Percentiles rank a stretch among this genome's conserved stretches.
These are phyloP conservation scores for Zygogramma bicolorata DNA, from an alignment of 2,888 invertebrate species.

Conservation along the genomic window DNA sequence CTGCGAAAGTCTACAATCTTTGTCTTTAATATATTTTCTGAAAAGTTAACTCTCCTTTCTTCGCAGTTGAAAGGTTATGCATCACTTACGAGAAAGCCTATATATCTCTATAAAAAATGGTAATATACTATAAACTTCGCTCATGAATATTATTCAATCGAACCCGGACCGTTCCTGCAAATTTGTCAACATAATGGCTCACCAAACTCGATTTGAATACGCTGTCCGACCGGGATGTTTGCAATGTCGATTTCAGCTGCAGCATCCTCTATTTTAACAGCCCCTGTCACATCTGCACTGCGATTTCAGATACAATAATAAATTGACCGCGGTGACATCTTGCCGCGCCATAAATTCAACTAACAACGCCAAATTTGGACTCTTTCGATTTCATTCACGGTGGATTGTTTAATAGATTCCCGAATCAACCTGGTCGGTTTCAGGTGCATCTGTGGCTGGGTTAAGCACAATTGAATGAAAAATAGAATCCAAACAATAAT, in stretches of 20 bases:
- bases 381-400: not conserved
- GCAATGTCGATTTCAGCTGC: conserved; percentile 23
- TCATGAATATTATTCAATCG: conserved; percentile 31
- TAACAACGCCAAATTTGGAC: conserved; percentile 1
- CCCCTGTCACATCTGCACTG: conserved; percentile 39
- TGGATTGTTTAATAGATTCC: not conserved
- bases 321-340: conserved; percentile 47
- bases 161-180: conserved; percentile 34
- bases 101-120: too few species aligned
- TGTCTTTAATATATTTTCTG: too few species aligned
- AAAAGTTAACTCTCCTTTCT: too few species aligned
- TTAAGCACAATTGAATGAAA: not conserved
- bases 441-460: not conserved
- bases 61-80: too few species aligned
- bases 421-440: not conserved
- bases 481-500: too few species aligned
- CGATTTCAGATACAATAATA: conserved; percentile 44
- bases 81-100: too few species aligned
- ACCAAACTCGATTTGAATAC: conserved; percentile 40
- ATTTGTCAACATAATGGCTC: conserved; percentile 38
- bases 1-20: too few species aligned
- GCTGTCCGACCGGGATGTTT: conserved; percentile 18
- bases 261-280: conserved; percentile 25
- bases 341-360: conserved; percentile 41
- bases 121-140: too few species aligned